Conservation (phyloP, 2,113 vertebrate genomes). For the Arenaria interpres region DNA sequence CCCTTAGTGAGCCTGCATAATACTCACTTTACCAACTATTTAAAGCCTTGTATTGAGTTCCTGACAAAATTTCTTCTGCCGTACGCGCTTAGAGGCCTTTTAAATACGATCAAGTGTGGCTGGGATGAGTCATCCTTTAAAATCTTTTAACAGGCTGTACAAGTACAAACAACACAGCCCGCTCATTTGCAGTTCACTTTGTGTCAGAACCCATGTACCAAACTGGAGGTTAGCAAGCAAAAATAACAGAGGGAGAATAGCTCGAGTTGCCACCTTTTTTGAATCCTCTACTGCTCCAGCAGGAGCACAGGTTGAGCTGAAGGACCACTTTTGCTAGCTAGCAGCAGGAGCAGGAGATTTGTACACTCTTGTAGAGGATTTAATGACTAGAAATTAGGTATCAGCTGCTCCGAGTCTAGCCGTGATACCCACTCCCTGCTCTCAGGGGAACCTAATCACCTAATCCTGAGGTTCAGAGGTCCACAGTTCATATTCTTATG, state of each 20-base stretch:
- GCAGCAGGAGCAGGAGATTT: not conserved
- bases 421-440: accelerated
- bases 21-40: not conserved
- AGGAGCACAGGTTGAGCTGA: not conserved
- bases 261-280: not conserved
- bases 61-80: not conserved
- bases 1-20: not conserved
- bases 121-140: not conserved
- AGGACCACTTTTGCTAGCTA: accelerated
- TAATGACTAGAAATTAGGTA: not conserved
- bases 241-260: not conserved
- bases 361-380: accelerated
- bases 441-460: not conserved
- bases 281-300: not conserved
- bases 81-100: not conserved
- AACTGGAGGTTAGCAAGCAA: not conserved
- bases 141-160: not conserved
- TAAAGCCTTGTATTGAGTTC: not conserved
- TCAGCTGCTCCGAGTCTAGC: not conserved
- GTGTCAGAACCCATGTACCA: not conserved
- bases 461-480: not conserved
- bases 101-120: not conserved
- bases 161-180: not conserved
- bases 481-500: not conserved
- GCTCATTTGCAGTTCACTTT: not conserved